Conservation (phyloP, 2,888 invertebrate genomes). For the Theodoxus fluviatilis region DNA sequence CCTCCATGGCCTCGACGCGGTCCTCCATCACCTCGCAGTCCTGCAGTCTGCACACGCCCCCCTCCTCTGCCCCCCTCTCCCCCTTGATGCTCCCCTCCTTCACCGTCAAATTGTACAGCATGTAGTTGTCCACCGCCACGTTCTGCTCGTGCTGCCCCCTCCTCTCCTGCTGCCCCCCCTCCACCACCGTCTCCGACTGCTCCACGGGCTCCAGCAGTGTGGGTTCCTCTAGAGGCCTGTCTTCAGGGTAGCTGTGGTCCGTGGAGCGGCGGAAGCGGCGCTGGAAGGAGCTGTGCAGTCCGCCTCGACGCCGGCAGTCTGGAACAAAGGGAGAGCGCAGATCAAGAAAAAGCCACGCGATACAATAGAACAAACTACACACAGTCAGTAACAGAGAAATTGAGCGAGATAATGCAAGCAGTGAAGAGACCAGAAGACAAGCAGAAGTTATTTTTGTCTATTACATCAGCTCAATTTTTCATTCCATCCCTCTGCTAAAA, state of each 20-base stretch:
- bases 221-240: conserved; percentile 30
- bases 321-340: too few relatives aligned
- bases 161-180: background rate
- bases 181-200: background rate
- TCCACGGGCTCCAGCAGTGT: background rate
- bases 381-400: background rate
- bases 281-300: conserved; percentile 26
- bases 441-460: too few relatives aligned
- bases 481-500: too few relatives aligned
- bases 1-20: conserved; percentile 69
- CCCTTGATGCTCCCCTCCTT: conserved; percentile 20
- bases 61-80: background rate
- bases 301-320: conserved; percentile 16
- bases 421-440: background rate
- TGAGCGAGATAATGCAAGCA: background rate
- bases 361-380: too few relatives aligned
- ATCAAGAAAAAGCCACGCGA: too few relatives aligned
- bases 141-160: background rate
- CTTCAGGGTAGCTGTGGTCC: conserved; percentile 46
- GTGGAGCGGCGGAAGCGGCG: conserved; percentile 44
- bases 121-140: background rate
- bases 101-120: background rate
- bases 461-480: too few relatives aligned
- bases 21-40: conserved; percentile 53
- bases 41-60: conserved; percentile 26